Conservation (phyloP, 2,888 invertebrate species). For the Andrena haemorrhoa region DNA sequence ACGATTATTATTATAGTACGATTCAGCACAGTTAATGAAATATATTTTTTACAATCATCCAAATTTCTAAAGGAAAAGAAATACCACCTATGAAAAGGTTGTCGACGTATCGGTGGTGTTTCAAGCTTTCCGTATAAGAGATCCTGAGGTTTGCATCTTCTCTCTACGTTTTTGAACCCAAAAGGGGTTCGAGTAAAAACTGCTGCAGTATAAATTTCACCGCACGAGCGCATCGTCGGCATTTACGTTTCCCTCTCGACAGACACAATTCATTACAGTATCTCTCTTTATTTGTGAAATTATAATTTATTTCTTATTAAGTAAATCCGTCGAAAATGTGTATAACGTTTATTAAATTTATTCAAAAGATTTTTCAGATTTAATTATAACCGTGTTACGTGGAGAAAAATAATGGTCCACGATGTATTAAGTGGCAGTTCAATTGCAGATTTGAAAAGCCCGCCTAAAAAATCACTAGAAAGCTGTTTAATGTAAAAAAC, state of each 20-base stretch:
- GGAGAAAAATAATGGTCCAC: constrained; percentile 44
- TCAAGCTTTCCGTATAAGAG: constrained; percentile 2
- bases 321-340: constrained; percentile 48
- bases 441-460: constrained; percentile 45
- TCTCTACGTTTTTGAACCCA: not conserved
- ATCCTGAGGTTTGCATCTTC: constrained; percentile 8
- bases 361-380: constrained; percentile 36
- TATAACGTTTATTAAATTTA: constrained; percentile 48
- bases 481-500: constrained; percentile 52
- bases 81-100: constrained; percentile 19
- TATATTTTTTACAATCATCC: constrained; percentile 51
- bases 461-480: constrained; percentile 55
- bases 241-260: constrained; percentile 10
- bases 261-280: constrained; percentile 28
- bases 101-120: not conserved
- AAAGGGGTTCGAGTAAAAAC: constrained; percentile 16
- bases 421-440: constrained; percentile 46
- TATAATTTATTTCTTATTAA: constrained; percentile 44
- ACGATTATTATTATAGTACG: constrained; percentile 1
- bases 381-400: constrained; percentile 29
- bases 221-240: constrained; percentile 16
- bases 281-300: constrained; percentile 32
- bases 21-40: constrained; percentile 11
- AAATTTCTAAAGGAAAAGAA: constrained; percentile 38
- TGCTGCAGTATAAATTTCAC: constrained; percentile 17